phyloP scores from a whole-genome alignment of 35 echinoderm and acorn worm genomes.

The Lytechinus variegatus region DNA sequence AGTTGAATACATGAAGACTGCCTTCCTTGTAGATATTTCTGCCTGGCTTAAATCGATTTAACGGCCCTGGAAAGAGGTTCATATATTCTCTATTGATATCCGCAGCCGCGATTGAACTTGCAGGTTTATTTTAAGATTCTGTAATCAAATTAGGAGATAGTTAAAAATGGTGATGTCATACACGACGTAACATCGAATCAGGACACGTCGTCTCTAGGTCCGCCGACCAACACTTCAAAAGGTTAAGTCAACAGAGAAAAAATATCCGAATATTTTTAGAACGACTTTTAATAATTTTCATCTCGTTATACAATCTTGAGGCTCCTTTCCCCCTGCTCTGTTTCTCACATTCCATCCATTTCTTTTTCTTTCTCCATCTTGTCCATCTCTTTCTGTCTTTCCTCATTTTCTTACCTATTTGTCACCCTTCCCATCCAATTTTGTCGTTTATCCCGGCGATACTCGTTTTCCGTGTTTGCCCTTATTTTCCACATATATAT shows the following conservation, averaged over 20 bases:
- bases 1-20: neutral
- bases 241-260: neutral
- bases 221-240: neutral
- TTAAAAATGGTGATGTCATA: neutral
- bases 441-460: neutral
- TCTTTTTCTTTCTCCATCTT: neutral
- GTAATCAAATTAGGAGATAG: neutral
- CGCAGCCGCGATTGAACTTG: neutral
- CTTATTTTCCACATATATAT: neutral
- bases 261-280: neutral
- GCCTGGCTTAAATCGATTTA: neutral
- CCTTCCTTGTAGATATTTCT: neutral
- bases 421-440: neutral
- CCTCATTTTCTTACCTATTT: neutral
- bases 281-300: too few relatives aligned
- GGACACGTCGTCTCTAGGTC: neutral
- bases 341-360: neutral
- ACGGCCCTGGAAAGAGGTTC: neutral
- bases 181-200: neutral
- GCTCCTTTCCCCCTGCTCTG: neutral
- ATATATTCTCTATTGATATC: neutral
- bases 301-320: too few relatives aligned
- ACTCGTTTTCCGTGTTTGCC: neutral
- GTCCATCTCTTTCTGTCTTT: neutral
- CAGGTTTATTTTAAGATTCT: neutral